phyloP scores from a whole-genome alignment of 1,140 invertebrate species.

The Aricia agestis region DNA sequence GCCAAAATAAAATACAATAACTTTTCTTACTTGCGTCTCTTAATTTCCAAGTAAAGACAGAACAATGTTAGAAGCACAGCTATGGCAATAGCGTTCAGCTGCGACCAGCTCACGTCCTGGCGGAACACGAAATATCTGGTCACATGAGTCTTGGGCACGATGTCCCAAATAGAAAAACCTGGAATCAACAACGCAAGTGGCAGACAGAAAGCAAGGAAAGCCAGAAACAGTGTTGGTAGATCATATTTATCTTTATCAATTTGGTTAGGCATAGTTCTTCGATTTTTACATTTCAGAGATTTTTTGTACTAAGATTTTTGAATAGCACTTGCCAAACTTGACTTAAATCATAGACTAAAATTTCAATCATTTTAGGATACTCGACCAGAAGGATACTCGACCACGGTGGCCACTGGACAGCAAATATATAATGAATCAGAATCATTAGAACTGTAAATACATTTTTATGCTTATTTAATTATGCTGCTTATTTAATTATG shows the following conservation, averaged over 20 bases:
- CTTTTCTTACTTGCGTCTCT: slow-evolving; percentile 49
- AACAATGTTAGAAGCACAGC: slow-evolving; percentile 43
- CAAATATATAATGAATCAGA: no score
- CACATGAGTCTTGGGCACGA: slow-evolving; percentile 52
- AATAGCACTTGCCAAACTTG: no score
- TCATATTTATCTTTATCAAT: slow-evolving; percentile 27
- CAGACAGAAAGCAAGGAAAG: slow-evolving; percentile 47
- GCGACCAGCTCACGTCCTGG: slow-evolving; percentile 47
- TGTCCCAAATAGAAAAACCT: slow-evolving; percentile 53
- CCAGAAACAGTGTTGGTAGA: slow-evolving; percentile 34
- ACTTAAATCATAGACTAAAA: no score
- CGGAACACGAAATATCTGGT: slow-evolving; percentile 48
- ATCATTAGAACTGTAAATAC: no score
- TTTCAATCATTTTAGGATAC: no score
- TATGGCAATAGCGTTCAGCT: slow-evolving; percentile 45
- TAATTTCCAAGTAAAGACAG: slow-evolving; percentile 57
- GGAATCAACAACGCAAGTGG: slow-evolving; percentile 56
- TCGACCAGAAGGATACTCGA: no score
- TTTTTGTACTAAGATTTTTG: no score
- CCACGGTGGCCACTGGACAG: no score
- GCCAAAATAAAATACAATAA: no score
- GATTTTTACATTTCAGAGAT: background rate
- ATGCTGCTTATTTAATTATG: no score
- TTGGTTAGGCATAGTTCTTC: background rate
- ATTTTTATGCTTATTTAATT: no score